A percentile compares a stretch with the other conserved stretches of the same genome.
These are phyloP conservation scores for Rhingia rostrata DNA, from an alignment of 2,888 invertebrate species.

Conservation along the genomic window DNA sequence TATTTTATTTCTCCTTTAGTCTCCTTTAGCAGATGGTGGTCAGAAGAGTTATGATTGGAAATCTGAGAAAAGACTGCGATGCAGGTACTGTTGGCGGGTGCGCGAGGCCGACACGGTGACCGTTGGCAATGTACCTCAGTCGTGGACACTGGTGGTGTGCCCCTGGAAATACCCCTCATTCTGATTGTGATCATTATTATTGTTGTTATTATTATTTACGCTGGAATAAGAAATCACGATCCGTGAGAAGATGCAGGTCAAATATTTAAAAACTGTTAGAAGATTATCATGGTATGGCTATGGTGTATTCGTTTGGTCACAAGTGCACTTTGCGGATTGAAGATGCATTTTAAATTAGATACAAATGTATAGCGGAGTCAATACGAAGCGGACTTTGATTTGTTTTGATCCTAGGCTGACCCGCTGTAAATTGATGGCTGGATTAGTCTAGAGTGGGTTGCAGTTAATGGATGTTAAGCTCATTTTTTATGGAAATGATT, in stretches of 20 bases:
- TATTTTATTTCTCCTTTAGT: constrained; percentile 66
- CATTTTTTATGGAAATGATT: too few relatives aligned
- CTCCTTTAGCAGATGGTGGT: constrained; percentile 55
- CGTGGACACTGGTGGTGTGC: constrained; percentile 49
- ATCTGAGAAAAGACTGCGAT: constrained; percentile 46
- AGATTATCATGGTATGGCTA: constrained; percentile 26
- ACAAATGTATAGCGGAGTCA: constrained; percentile 12
- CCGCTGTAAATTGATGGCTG: background rate
- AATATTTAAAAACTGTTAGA: constrained; percentile 64
- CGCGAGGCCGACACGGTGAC: constrained; percentile 13
- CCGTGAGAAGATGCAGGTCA: constrained; percentile 68
- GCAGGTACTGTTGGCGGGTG: constrained; percentile 51
- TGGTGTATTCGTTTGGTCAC: constrained; percentile 52
- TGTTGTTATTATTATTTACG: constrained; percentile 71
- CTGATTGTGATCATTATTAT: constrained; percentile 70
- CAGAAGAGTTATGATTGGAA: constrained; percentile 72
- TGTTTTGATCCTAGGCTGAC: constrained; percentile 4
- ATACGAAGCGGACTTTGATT: constrained; percentile 8
- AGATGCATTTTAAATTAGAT: constrained; percentile 39
- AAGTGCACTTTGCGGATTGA: constrained; percentile 1
- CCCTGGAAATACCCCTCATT: constrained; percentile 36
- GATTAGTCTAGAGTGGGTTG: background rate
- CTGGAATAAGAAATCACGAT: constrained; percentile 63
- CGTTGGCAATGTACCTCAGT: constrained; percentile 33
- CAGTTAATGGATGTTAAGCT: too few relatives aligned